Conservation (phyloP, 2,888 invertebrate genomes). For the Brachypalpus laphriformis region DNA sequence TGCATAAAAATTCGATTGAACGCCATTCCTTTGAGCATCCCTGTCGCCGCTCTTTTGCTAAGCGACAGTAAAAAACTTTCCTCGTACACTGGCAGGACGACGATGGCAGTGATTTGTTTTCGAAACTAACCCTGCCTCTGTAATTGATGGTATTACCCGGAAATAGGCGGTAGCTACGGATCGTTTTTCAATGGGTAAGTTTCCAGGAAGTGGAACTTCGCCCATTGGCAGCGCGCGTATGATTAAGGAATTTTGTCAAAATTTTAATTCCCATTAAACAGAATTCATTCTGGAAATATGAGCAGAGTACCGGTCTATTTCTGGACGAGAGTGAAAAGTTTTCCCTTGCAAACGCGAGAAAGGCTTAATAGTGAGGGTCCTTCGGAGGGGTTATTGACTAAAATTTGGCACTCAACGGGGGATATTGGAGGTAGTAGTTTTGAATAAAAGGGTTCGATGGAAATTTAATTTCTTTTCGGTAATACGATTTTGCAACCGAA, state of each 20-base stretch:
- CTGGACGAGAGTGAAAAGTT: constrained; percentile 3
- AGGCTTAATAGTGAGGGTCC: not conserved
- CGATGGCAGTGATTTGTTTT: constrained; percentile 23
- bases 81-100: not conserved
- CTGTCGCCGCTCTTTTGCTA: not conserved
- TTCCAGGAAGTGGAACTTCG: not conserved
- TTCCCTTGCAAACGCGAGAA: not conserved
- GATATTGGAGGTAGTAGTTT: not conserved
- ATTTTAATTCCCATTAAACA: constrained; percentile 14
- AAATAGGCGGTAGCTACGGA: constrained; percentile 4
- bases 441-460: not conserved
- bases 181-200: not conserved
- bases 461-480: not conserved
- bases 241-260: constrained; percentile 22
- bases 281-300: constrained; percentile 22
- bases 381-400: not conserved
- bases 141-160: constrained; percentile 40
- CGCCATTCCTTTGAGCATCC: not conserved
- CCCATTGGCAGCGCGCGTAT: not conserved
- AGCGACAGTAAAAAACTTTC: not conserved
- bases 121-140: constrained; percentile 17
- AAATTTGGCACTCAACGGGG: not conserved
- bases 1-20: constrained; percentile 58
- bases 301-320: constrained; percentile 1
- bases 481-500: not conserved